A percentile compares a stretch with the other conserved stretches of the same genome.
Evolutionary conservation across 1,140 invertebrate species (phyloP).

Genomic region (Hesperophylax magnus): DNA sequence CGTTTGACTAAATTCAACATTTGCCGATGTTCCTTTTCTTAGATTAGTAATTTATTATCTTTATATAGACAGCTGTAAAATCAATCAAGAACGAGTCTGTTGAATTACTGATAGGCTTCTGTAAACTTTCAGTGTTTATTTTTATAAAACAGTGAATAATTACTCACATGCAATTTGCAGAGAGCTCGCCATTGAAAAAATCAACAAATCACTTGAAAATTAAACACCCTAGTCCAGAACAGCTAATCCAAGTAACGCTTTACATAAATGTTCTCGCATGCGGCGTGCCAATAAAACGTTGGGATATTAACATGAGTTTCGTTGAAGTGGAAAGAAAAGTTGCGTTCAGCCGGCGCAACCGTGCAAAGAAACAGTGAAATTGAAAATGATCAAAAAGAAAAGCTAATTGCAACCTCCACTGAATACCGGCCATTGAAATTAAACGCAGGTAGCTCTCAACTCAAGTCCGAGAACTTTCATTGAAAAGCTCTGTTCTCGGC

Average conservation of each 20-base stretch:
- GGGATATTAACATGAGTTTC: slow-evolving; percentile 53
- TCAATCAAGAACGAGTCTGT: no score
- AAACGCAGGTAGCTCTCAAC: slow-evolving; percentile 26
- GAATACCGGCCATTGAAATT: slow-evolving; percentile 48
- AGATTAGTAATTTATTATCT: no score
- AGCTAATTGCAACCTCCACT: slow-evolving; percentile 51
- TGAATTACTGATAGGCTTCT: no score
- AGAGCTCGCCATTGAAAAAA: no score
- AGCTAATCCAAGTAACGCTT: not conserved
- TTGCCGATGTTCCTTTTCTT: no score
- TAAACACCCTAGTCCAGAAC: not conserved
- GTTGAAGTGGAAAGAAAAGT: slow-evolving; percentile 52
- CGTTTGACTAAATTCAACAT: no score
- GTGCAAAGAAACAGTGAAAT: slow-evolving; percentile 25
- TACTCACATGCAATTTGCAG: no score
- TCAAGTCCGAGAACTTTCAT: slow-evolving; percentile 23
- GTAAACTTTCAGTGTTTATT: no score
- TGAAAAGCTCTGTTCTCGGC: slow-evolving; percentile 2
- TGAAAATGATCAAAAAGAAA: slow-evolving; percentile 35
- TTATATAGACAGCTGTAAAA: no score
- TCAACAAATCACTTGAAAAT: not conserved
- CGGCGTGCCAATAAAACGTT: slow-evolving; percentile 48
- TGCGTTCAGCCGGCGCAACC: slow-evolving; percentile 21
- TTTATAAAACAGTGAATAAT: no score
- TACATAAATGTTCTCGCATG: slow-evolving; percentile 48